A percentile compares a stretch with the other conserved stretches of the same genome.
Evolutionary conservation across 1,140 invertebrate genomes (phyloP).

Genomic region (Pemphigus obesinymphae): DNA sequence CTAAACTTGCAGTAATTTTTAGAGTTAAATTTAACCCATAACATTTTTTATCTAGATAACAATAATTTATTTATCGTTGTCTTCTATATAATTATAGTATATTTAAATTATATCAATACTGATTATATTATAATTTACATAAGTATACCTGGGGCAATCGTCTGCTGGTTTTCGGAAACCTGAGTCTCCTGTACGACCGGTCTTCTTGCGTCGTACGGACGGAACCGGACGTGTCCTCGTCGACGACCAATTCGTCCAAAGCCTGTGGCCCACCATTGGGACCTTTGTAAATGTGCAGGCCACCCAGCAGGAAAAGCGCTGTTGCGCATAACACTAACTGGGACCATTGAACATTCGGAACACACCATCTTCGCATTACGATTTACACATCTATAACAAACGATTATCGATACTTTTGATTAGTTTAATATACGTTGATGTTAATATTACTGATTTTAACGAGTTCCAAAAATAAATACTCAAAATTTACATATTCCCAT

Average conservation of each 20-base stretch:
- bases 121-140: too few species aligned
- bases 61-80: too few species aligned
- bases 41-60: too few species aligned
- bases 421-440: too few species aligned
- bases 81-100: too few species aligned
- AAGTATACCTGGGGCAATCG: slow-evolving; percentile 35
- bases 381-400: slow-evolving; percentile 26
- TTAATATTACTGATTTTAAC: too few species aligned
- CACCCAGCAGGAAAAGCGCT: slow-evolving; percentile 19
- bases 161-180: slow-evolving; percentile 34
- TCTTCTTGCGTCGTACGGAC: background rate
- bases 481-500: too few species aligned
- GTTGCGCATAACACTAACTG: slow-evolving; percentile 24
- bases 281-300: slow-evolving; percentile 29
- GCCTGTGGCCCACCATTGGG: background rate
- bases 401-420: background rate
- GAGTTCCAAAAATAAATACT: too few species aligned
- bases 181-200: background rate
- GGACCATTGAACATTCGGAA: slow-evolving; percentile 37
- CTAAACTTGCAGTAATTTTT: too few species aligned
- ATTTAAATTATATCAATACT: too few species aligned
- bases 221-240: background rate
- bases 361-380: slow-evolving; percentile 41
- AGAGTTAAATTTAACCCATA: too few species aligned
- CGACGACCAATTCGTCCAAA: slow-evolving; percentile 25